Base-by-base conservation (phyloP, 2,888 invertebrate genomes). In the Cryptocheilus praepositus region DNA sequence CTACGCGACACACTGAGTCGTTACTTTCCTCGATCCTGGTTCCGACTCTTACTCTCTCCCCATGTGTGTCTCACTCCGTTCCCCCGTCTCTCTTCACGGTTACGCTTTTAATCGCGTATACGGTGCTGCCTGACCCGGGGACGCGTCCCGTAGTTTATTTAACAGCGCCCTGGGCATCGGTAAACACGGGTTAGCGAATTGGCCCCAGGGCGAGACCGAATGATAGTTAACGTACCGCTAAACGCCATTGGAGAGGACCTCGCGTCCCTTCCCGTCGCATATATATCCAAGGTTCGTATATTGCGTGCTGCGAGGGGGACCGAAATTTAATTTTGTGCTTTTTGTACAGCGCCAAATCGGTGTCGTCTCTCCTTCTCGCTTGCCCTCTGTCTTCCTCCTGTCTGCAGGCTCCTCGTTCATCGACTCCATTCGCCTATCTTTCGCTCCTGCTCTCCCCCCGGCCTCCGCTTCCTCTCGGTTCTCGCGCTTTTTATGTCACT, bases 101-200 rank as follows among this genome's bases (percentile, higher is more conserved):
- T 77, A 77, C 67, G 73, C 71, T 81, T 81, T 80, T 81, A 81
- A 81, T 79, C 75, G 79, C 67, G 58, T 66, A 70, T 79, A 79
- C 73, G 71, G 64, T 67, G 67, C 80, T 70, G 80, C 69, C 79
- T 71, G 73, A 77, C 71, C 73, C 74, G 60, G 59, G 70, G 67
- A 57, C 74, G 64, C 74, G 74, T 77, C 73, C 83, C 78, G 84
- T 83, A 85, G 88, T 88, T 88, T 88, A 87, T 88, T 88, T 87
- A 88, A 81, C 85, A 83, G 82, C 79, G 88, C 88, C 87, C 81
- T 83, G 82, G 88, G 88, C 88, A 87, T 86, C 82, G 86, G 87
- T 88, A 88, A 88, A 88, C 87, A 88, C 85, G 86, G 87, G 85
- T 88, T 88, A 88, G 88, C 85, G 85, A 88, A 88, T 88, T 88